Percentiles rank a stretch among this genome's conserved stretches.
These are phyloP conservation scores for Philereme transversata DNA, from an alignment of 2,888 invertebrate species.

Conservation along the genomic window DNA sequence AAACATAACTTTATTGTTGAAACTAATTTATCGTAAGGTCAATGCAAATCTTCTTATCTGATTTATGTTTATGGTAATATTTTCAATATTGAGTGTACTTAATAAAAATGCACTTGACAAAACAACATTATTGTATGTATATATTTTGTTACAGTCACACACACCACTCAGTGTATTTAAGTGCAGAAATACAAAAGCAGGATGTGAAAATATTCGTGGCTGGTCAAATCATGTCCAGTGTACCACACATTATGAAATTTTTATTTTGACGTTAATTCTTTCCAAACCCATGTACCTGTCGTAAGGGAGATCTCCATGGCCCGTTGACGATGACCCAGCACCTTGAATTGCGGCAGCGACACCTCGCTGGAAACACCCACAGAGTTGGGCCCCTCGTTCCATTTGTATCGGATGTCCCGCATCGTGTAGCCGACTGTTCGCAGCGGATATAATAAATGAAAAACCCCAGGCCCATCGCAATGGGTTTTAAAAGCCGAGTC, in stretches of 20 bases:
- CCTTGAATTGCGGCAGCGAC: constrained; percentile 98
- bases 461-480: constrained; percentile 82
- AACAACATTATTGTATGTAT: constrained; percentile 33
- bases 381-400: constrained; percentile 97
- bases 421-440: constrained; percentile 98
- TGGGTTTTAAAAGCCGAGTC: constrained; percentile 81
- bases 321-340: constrained; percentile 97
- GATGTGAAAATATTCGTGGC: constrained; percentile 80
- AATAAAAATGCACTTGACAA: constrained; percentile 40
- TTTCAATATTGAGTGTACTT: background rate
- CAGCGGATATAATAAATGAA: constrained; percentile 80
- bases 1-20: background rate
- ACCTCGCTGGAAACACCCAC: constrained; percentile 98
- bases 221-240: constrained; percentile 68
- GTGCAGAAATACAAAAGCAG: constrained; percentile 82
- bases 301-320: constrained; percentile 98
- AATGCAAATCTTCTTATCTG: too few relatives aligned
- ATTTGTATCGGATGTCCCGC: constrained; percentile 98
- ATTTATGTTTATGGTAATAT: too few relatives aligned
- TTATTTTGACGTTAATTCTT: constrained; percentile 55
- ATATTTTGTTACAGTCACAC: constrained; percentile 43
- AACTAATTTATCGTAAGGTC: too few relatives aligned
- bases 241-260: constrained; percentile 61
- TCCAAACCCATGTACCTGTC: constrained; percentile 89
- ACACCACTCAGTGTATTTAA: constrained; percentile 76